A percentile compares a stretch with the other conserved stretches of the same genome.
Evolutionary conservation across 2,113 vertebrate species (phyloP).

Genomic region (Aepyceros melampus): DNA sequence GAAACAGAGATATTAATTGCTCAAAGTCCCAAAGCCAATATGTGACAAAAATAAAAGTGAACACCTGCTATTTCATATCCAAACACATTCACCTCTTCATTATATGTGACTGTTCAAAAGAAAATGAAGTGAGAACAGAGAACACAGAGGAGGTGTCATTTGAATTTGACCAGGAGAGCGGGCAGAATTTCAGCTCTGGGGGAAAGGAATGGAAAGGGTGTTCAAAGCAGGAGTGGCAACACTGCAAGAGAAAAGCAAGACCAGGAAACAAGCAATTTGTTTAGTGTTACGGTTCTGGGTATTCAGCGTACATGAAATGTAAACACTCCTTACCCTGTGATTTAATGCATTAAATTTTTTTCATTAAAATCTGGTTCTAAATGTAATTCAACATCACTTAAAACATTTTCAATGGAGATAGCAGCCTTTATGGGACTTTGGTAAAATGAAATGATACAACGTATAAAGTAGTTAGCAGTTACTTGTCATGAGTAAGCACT

Average conservation of each 20-base stretch:
- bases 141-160: neutral
- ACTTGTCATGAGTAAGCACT: neutral
- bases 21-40: neutral
- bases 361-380: neutral
- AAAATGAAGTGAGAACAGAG: neutral
- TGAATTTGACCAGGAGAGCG: neutral
- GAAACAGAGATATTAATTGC: neutral
- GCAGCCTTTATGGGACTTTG: neutral
- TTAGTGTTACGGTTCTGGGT: neutral
- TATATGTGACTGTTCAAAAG: neutral
- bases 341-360: neutral
- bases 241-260: neutral
- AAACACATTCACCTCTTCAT: neutral
- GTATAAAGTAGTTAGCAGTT: neutral
- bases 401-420: neutral
- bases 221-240: neutral
- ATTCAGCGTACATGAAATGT: neutral
- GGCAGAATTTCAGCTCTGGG: neutral
- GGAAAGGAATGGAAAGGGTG: neutral
- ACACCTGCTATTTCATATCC: neutral
- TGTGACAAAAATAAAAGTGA: neutral
- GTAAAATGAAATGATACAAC: neutral
- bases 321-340: neutral
- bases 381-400: neutral
- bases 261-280: neutral